Conservation (phyloP, 2,888 invertebrate species). For the Trisateles emortualis region DNA sequence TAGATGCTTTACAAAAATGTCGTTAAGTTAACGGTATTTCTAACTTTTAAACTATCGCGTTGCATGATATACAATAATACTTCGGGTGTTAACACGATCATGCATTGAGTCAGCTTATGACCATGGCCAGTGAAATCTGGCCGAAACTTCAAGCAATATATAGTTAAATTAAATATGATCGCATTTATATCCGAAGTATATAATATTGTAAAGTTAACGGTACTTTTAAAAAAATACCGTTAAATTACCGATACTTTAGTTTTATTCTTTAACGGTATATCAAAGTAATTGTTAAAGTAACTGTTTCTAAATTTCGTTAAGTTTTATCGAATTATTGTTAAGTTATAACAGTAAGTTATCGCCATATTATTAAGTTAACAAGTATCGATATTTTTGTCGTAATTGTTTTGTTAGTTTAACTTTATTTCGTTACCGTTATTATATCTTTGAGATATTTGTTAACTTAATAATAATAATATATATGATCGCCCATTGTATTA, state of each 20-base stretch:
- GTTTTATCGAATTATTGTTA: conserved; percentile 6
- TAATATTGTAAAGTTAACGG: neutral
- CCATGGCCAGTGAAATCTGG: too few species aligned
- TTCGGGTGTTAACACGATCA: too few species aligned
- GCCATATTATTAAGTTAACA: conserved; percentile 21
- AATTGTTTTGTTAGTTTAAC: conserved; percentile 8
- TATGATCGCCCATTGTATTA: conserved; percentile 11
- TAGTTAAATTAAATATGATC: too few species aligned
- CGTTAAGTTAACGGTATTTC: neutral
- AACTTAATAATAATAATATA: conserved; percentile 10
- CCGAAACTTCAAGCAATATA: too few species aligned
- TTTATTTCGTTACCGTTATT: conserved; percentile 12
- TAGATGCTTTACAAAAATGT: too few species aligned
- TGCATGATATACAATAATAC: too few species aligned
- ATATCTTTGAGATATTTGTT: conserved; percentile 6
- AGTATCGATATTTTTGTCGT: conserved; percentile 4
- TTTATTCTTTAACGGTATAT: neutral
- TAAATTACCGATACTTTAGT: neutral
- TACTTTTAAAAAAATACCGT: neutral
- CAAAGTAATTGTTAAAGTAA: neutral
- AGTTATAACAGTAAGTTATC: conserved; percentile 3
- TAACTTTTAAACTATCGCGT: too few species aligned
- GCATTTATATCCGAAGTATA: too few species aligned
- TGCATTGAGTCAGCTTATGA: too few species aligned
- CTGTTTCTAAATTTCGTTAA: conserved; percentile 3